Evolutionary conservation across 2,888 invertebrate genomes (phyloP).

Genomic region (Drosophila gaucha): DNA sequence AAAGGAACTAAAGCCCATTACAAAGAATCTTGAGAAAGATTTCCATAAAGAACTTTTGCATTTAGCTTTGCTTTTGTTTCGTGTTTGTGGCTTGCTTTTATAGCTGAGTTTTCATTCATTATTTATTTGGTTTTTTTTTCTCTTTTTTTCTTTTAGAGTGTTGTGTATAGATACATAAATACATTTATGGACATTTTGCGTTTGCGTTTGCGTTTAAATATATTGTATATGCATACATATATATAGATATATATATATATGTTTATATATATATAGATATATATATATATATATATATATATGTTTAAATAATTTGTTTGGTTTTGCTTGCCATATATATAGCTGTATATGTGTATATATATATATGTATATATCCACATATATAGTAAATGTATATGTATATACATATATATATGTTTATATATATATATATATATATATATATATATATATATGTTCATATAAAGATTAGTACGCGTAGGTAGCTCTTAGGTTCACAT

Average conservation of each 20-base stretch:
- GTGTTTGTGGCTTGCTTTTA: slow-evolving; percentile 34
- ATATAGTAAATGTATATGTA: too few relatives aligned
- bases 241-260: slow-evolving; percentile 32
- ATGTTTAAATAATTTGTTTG: slow-evolving; percentile 36
- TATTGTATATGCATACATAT: slow-evolving; percentile 59
- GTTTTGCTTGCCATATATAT: slow-evolving; percentile 48
- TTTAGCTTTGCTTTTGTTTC: slow-evolving; percentile 19
- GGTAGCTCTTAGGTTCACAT: slow-evolving; percentile 78
- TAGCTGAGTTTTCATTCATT: slow-evolving; percentile 46
- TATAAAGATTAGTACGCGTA: slow-evolving; percentile 77
- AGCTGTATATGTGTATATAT: slow-evolving; percentile 36
- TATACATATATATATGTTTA: slow-evolving; percentile 37
- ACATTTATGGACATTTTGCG: slow-evolving; percentile 78
- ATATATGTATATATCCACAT: slow-evolving; percentile 13
- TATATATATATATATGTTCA: slow-evolving; percentile 43
- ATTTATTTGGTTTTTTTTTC: slow-evolving; percentile 26
- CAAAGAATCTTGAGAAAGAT: slow-evolving; percentile 54
- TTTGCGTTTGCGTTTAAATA: slow-evolving; percentile 59
- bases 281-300: slow-evolving; percentile 37
- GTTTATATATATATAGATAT: neutral
- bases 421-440: slow-evolving; percentile 35
- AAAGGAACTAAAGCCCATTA: slow-evolving; percentile 41
- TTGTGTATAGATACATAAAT: slow-evolving; percentile 80
- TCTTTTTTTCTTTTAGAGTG: slow-evolving; percentile 35
- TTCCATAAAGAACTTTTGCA: slow-evolving; percentile 56